phyloP scores from a whole-genome alignment of 2,113 vertebrate genomes.

The Todiramphus chloris region DNA sequence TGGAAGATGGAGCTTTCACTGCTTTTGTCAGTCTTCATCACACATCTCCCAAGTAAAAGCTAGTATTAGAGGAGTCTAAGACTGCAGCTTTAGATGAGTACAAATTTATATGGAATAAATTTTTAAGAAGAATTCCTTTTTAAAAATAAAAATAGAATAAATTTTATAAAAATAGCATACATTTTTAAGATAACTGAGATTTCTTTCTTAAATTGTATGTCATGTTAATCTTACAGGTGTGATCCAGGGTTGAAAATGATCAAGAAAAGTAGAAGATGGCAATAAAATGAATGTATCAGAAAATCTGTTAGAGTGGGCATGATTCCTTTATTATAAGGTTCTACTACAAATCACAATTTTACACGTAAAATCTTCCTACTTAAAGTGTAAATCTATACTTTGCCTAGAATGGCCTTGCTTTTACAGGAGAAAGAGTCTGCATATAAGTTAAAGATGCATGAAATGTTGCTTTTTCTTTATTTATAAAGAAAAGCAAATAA shows the following conservation, averaged over 20 bases:
- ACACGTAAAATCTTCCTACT: background rate
- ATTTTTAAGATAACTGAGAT: background rate
- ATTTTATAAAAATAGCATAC: background rate
- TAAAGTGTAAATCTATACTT: background rate
- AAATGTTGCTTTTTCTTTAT: slow-evolving; percentile 7
- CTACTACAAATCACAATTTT: background rate
- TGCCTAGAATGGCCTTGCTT: background rate
- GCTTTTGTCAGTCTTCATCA: background rate
- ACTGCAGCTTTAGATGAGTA: background rate
- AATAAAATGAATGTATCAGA: background rate
- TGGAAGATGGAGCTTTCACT: background rate
- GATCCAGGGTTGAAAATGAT: background rate
- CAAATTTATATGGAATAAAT: background rate
- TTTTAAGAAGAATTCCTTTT: background rate
- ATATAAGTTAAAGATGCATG: background rate
- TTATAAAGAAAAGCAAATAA: background rate
- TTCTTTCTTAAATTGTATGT: background rate
- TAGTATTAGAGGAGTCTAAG: background rate
- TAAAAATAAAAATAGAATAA: background rate
- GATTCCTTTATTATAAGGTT: background rate
- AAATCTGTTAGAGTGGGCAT: background rate
- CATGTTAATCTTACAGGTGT: background rate
- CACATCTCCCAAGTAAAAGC: background rate
- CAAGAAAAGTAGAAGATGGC: background rate
- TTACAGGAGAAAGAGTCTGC: background rate